Conservation (phyloP, 2,113 vertebrate species). For the Sylvia atricapilla region DNA sequence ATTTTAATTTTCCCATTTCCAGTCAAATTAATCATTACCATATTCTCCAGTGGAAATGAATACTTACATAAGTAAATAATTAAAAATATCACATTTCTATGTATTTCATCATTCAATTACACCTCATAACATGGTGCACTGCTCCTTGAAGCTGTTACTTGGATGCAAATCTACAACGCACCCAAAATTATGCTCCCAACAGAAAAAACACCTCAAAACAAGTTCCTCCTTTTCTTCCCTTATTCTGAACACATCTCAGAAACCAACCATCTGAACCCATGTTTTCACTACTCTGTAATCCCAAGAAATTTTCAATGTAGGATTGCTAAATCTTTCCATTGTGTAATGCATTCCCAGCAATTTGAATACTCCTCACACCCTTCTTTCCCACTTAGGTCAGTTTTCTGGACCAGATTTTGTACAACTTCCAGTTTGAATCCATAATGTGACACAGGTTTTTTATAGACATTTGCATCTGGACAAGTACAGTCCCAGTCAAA, state of each 20-base stretch:
- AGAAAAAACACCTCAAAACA: background rate
- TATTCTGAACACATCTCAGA: background rate
- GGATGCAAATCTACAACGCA: rapidly evolving
- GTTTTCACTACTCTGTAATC: background rate
- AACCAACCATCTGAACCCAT: background rate
- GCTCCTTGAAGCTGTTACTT: background rate
- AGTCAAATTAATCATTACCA: background rate
- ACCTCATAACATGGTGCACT: background rate
- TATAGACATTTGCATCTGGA: background rate
- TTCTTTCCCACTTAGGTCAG: background rate
- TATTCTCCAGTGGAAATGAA: background rate
- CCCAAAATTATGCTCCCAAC: background rate
- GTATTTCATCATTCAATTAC: background rate
- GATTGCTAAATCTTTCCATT: background rate
- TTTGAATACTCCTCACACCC: background rate
- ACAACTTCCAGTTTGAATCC: background rate
- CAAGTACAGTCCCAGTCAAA: background rate
- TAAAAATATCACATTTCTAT: background rate
- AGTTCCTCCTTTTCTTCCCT: background rate
- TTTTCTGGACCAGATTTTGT: background rate
- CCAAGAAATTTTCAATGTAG: background rate
- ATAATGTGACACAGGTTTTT: background rate
- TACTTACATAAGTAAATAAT: background rate
- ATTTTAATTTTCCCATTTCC: background rate
- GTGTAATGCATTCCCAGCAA: background rate